Conservation (phyloP, 2,888 invertebrate species). For the Apamea epomidion region DNA sequence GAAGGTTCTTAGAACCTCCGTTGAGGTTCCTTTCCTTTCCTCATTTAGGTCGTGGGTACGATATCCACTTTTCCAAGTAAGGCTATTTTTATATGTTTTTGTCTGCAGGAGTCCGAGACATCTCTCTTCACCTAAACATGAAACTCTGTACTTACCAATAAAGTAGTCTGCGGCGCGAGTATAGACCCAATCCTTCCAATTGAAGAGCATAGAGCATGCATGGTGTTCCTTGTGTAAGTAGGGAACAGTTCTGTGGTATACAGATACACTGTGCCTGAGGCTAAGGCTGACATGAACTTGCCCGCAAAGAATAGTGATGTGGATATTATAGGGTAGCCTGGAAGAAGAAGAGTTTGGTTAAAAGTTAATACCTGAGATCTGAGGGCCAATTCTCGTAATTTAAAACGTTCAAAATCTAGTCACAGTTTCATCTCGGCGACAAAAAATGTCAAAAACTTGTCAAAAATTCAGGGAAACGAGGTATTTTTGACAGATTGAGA, state of each 20-base stretch:
- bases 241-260: slow-evolving; percentile 83
- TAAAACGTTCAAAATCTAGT: too few relatives aligned
- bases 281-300: slow-evolving; percentile 87
- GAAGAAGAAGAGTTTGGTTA: slow-evolving; percentile 31
- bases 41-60: background rate
- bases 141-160: slow-evolving; percentile 31
- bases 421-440: too few relatives aligned
- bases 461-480: too few relatives aligned
- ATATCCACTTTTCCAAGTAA: background rate
- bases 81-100: background rate
- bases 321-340: slow-evolving; percentile 66
- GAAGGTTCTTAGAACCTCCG: background rate
- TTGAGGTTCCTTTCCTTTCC: background rate
- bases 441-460: too few relatives aligned
- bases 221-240: slow-evolving; percentile 91
- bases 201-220: slow-evolving; percentile 91
- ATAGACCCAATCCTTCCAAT: slow-evolving; percentile 89
- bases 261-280: slow-evolving; percentile 89
- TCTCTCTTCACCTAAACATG: background rate
- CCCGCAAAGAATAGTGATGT: slow-evolving; percentile 86
- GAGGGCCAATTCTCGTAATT: too few relatives aligned
- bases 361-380: background rate
- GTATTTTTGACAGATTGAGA: too few relatives aligned
- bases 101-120: background rate
- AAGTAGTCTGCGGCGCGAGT: slow-evolving; percentile 88